These are phyloP conservation scores for Leptinotarsa defecta DNA, from an alignment of 1,140 invertebrate genomes.

Conservation along the genomic window DNA sequence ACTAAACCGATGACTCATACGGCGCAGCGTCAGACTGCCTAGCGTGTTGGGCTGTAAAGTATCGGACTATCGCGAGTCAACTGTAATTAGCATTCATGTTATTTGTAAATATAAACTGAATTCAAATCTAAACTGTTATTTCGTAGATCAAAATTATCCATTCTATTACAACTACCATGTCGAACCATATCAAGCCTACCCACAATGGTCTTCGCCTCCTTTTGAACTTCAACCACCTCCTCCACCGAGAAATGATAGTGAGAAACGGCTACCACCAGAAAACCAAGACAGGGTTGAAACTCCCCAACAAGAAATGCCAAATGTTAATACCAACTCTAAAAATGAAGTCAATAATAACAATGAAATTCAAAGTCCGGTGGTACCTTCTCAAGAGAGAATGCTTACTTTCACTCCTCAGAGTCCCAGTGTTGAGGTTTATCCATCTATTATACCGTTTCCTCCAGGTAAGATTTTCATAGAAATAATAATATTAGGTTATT, in stretches of 20 bases:
- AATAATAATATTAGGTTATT: too few species aligned
- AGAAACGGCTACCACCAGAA: neutral
- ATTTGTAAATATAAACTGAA: too few species aligned
- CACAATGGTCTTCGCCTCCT: constrained; percentile 26
- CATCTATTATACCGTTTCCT: constrained; percentile 35
- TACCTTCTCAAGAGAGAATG: neutral
- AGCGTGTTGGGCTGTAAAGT: too few species aligned
- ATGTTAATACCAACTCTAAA: neutral
- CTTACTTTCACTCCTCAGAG: constrained; percentile 3
- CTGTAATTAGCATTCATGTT: too few species aligned
- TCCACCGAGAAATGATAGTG: neutral
- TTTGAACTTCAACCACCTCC: constrained; percentile 24
- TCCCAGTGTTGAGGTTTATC: constrained; percentile 35
- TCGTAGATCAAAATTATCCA: constrained; percentile 21
- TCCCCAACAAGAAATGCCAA: neutral
- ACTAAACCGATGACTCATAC: too few species aligned
- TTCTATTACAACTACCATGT: constrained; percentile 43
- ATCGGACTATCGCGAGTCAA: too few species aligned
- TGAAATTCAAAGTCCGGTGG: constrained; percentile 2
- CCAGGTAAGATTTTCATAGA: constrained; percentile 18
- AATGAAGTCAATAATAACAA: constrained; percentile 10
- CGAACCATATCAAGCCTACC: constrained; percentile 27
- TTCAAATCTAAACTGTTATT: neutral
- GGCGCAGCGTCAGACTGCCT: too few species aligned
- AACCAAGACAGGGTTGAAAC: neutral